These are phyloP conservation scores for Leptestheria dahalacensis DNA, from an alignment of 1,140 invertebrate species.

Conservation along the genomic window DNA sequence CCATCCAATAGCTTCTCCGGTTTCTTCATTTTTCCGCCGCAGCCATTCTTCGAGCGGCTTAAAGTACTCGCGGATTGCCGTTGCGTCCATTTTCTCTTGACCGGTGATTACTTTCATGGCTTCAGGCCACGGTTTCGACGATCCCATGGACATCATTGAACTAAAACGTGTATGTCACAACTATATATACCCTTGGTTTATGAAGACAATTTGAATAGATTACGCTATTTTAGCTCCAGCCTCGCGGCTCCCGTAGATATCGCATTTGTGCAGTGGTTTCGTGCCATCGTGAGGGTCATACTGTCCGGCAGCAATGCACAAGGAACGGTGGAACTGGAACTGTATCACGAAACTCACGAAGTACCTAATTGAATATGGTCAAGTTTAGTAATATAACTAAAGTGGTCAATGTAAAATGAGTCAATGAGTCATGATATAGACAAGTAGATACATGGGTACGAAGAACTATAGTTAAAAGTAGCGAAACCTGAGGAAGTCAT, in stretches of 20 bases:
- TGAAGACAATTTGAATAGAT: neutral
- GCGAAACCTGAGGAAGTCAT: conserved; percentile 59
- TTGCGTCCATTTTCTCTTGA: conserved; percentile 27
- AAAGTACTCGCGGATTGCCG: conserved; percentile 35
- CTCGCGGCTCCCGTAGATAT: conserved; percentile 35
- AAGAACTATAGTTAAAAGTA: conserved; percentile 1
- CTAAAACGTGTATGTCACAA: conserved; percentile 21
- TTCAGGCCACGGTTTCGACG: conserved; percentile 43
- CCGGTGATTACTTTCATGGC: conserved; percentile 36
- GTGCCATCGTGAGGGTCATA: conserved; percentile 47
- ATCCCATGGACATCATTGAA: conserved; percentile 40
- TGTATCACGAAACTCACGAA: conserved; percentile 74
- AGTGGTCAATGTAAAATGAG: neutral
- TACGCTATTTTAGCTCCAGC: conserved; percentile 30
- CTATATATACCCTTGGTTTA: conserved; percentile 3
- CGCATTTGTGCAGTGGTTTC: conserved; percentile 44
- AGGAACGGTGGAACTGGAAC: conserved; percentile 75
- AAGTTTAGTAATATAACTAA: neutral
- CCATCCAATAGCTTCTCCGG: no score
- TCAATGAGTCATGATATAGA: neutral
- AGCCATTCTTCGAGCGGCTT: conserved; percentile 32
- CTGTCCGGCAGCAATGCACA: conserved; percentile 64
- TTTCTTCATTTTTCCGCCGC: conserved; percentile 25
- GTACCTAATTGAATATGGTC: conserved; percentile 45
- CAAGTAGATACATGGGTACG: neutral